Base-by-base conservation (phyloP, 2,113 vertebrate genomes). In the Charina bottae region DNA sequence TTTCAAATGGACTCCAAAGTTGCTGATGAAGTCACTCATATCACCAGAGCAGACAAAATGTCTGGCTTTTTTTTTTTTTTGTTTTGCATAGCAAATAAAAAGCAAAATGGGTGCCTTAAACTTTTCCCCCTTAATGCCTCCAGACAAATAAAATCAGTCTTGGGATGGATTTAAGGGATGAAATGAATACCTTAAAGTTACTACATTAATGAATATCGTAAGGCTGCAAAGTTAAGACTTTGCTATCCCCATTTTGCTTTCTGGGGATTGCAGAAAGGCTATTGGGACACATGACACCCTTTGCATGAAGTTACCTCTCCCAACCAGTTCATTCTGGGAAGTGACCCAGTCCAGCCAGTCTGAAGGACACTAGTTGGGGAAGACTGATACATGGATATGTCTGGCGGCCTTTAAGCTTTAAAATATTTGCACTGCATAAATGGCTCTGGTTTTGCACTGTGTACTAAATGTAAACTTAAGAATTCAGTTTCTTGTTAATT, bases 401-500 rank as follows among this genome's bases (percentile, higher is more conserved):
- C 2, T 85, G 87, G 4, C 91, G 87, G 24, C 42, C 91, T 15
- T 72, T 88, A 85, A 84, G 59, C 91, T 13, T 24, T 15, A 54
- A 19, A 17, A 10, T 78, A 91, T 94, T 93, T 94, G 93, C 92
- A 96, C 94, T 95, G 90, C 0, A 86, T 90, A 90, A 86, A 89
- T 83, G 92, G 64, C 58, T 68, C 37, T 95, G 92, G 49, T 95
- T 95, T 95, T 89, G 2, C 24, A 42, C 89, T 94, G 89, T 94
- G 87, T 93, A 72, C 72, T 93, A 72, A 95, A 93, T 92, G 55
- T 85, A 19, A 93, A 93, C 68, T 94, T 85, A 60, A 26, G 93
- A 94, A 7, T 33, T 91, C 60, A 93, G 90, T 94, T 85, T 94
- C 92, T 58, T 93, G 86, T 94, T 95, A 95, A 95, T 93, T 96